A percentile compares a stretch with the other conserved stretches of the same genome.
These are phyloP conservation scores for Charina bottae DNA, from an alignment of 2,113 vertebrate genomes.

Conservation along the genomic window DNA sequence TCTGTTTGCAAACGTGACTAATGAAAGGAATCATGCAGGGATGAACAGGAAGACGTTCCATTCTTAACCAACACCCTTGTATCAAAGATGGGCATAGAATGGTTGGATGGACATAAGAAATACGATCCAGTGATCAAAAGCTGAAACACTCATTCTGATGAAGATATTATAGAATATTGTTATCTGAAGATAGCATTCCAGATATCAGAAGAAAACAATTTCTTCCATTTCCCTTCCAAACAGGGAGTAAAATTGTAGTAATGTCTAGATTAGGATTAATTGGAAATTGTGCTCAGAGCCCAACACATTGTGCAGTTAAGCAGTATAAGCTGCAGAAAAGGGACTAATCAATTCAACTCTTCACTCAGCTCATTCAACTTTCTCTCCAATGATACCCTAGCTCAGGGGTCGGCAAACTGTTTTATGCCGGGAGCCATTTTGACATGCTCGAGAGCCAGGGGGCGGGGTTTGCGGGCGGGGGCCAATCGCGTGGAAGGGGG, in stretches of 20 bases:
- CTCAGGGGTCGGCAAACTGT: too few relatives aligned
- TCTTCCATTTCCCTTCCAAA: not conserved
- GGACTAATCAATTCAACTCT: not conserved
- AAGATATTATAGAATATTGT: not conserved
- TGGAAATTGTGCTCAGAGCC: not conserved
- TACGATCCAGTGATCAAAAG: not conserved
- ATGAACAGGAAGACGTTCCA: not conserved
- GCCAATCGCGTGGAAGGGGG: too few relatives aligned
- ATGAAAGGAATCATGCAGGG: not conserved
- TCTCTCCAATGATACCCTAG: not conserved
- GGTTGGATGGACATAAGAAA: not conserved
- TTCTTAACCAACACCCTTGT: not conserved
- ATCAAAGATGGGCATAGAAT: not conserved
- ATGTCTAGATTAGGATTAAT: not conserved
- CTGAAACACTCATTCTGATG: not conserved
- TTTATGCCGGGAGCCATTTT: too few relatives aligned
- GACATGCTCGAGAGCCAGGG: too few relatives aligned
- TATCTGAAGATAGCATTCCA: not conserved
- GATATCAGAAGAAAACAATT: not conserved
- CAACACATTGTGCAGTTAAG: not conserved
- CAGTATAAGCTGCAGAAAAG: not conserved
- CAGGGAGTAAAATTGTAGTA: not conserved
- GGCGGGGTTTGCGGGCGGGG: too few relatives aligned
- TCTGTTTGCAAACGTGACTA: not conserved
- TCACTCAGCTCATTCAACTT: not conserved